Percentiles rank a stretch among this genome's conserved stretches.
phyloP scores from a whole-genome alignment of 2,888 invertebrate species.

The Anodontia alba region DNA sequence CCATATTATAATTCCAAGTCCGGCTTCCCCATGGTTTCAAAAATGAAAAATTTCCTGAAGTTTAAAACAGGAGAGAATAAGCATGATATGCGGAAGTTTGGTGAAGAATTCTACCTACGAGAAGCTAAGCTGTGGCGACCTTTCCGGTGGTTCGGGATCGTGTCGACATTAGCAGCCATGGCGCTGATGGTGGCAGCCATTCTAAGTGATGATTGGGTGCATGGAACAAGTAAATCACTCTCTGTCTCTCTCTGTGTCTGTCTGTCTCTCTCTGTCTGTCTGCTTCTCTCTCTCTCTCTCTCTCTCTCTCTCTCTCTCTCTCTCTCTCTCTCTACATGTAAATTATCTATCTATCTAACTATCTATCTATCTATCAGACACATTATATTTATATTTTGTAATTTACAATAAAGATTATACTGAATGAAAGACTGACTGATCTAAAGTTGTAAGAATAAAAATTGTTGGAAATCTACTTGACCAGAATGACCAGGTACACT shows the following conservation, averaged over 20 bases:
- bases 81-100: constrained; percentile 77
- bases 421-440: too few species aligned
- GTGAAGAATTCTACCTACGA: constrained; percentile 78
- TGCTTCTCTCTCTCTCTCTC: constrained; percentile 28
- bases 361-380: too few species aligned
- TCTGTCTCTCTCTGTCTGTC: constrained; percentile 21
- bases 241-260: constrained; percentile 19
- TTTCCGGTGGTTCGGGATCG: constrained; percentile 78
- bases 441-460: too few species aligned
- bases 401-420: too few species aligned
- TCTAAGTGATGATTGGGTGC: constrained; percentile 73
- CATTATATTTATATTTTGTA: too few species aligned
- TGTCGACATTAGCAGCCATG: constrained; percentile 73
- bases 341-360: too few species aligned
- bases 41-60: constrained; percentile 81
- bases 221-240: constrained; percentile 69
- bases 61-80: constrained; percentile 79
- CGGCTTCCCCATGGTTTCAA: constrained; percentile 47
- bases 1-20: too few species aligned
- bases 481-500: too few species aligned
- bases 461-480: too few species aligned
- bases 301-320: constrained; percentile 28
- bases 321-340: constrained; percentile 13
- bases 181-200: constrained; percentile 71
- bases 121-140: constrained; percentile 80